phyloP scores from a whole-genome alignment of 2,888 invertebrate species.

The Idaea biselata region DNA sequence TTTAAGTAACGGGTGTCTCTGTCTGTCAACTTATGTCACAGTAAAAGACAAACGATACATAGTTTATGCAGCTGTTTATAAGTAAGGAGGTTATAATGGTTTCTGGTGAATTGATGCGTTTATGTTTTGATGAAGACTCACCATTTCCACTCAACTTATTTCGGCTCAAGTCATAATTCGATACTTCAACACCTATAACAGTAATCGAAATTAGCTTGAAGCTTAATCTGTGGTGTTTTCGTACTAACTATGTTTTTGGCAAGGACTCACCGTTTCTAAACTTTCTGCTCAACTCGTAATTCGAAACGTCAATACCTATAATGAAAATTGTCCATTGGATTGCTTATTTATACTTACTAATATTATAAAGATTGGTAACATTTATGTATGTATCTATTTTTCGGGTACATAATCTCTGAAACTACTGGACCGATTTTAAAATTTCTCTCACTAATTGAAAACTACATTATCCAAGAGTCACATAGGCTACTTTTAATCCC shows the following conservation, averaged over 20 bases:
- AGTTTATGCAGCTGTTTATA: neutral
- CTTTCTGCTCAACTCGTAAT: conserved; percentile 64
- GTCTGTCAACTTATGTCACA: too few species aligned
- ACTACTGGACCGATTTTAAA: too few species aligned
- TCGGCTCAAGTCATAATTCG: conserved; percentile 70
- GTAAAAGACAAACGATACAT: too few species aligned
- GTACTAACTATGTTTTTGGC: neutral
- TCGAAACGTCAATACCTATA: conserved; percentile 55
- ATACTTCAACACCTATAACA: conserved; percentile 52
- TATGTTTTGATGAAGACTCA: conserved; percentile 20
- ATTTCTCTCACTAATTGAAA: too few species aligned
- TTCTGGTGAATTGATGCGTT: conserved; percentile 5
- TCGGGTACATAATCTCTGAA: too few species aligned
- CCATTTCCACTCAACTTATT: conserved; percentile 46
- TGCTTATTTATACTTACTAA: too few species aligned
- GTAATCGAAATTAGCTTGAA: neutral
- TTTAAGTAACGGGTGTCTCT: too few species aligned
- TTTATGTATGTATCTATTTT: too few species aligned
- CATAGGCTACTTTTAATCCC: too few species aligned
- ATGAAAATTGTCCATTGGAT: conserved; percentile 11
- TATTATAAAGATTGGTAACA: too few species aligned
- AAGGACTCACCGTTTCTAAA: conserved; percentile 6
- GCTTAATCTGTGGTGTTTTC: neutral
- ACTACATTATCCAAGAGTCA: too few species aligned
- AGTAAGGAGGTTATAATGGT: neutral